Base-by-base conservation (phyloP, 2,113 vertebrate species). In the Brienomyrus longianalis region DNA sequence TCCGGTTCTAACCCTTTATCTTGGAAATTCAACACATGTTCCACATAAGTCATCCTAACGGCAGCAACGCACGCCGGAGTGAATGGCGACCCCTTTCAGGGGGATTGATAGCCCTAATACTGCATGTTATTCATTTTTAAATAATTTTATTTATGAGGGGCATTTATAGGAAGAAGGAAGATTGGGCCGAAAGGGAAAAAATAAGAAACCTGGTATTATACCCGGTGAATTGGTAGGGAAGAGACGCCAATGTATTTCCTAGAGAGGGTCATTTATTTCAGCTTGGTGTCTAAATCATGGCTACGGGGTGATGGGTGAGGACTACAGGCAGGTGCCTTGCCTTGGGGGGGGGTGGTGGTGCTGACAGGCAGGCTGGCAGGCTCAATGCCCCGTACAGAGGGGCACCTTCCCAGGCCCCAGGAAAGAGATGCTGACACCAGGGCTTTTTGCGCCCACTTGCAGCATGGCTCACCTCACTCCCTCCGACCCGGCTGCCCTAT, bases 141-240 rank as follows among this genome's bases (percentile, higher is more conserved):
- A 92, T 92, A 88, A 77, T 92, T 92, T 92, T 93, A 93, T 95
- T 94, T 93, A 91, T 94, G 88, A 90, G 89, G 91, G 91, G 91
- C 91, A 86, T 83, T 93, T 91, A 89, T 43, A 87, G 92, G 93
- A 92, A 91, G 91, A 89, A 90, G 90, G 88, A 92, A 47, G 45
- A 35, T 52, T 87, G 51, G 51, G 23, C 27, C 10, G 88, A 87
- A 62, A 89, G 84, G 88, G 90, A 90, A 70, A 83, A 31, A 88
- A 86, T 77, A 77, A 52, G 74, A 91, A 45, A 74, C 17, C 4
- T 48, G 43, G 7, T 11, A 21, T 50, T 80, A 54, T 92, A 91
- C 85, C 86, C 54, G 89, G 91, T 88, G 89, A 87, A 89, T 87
- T 54, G 70, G 51, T 5, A 77, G n/a, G 50, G 59, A 45, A 50